phyloP scores from a whole-genome alignment of 2,888 invertebrate species.

The Drosophila niveifrons region DNA sequence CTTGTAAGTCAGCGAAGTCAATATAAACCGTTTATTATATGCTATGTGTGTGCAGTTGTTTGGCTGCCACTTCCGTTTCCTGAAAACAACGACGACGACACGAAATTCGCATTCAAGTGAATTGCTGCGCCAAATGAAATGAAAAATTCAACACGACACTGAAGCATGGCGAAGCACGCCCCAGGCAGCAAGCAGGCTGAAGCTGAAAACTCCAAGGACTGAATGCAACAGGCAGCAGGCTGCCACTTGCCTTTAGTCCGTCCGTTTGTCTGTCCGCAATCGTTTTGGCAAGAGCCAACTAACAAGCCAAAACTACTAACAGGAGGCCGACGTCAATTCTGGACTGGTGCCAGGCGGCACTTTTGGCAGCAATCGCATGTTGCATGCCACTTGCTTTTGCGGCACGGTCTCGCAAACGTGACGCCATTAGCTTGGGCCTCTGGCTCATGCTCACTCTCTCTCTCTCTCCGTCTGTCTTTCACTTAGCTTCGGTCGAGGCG shows the following conservation, averaged over 20 bases:
- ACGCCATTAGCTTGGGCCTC: conserved; percentile 81
- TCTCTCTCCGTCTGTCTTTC: conserved; percentile 19
- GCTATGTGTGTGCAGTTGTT: conserved; percentile 72
- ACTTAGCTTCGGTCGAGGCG: conserved; percentile 26
- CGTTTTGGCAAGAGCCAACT: conserved; percentile 53
- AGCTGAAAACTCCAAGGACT: conserved; percentile 15
- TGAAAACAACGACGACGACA: conserved; percentile 68
- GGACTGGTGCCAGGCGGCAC: conserved; percentile 82
- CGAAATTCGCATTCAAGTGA: conserved; percentile 82
- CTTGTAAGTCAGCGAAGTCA: conserved; percentile 57
- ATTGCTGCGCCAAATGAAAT: conserved; percentile 84
- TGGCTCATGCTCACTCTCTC: conserved; percentile 10
- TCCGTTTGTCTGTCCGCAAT: conserved; percentile 1
- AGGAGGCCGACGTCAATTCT: conserved; percentile 59
- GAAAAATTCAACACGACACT: conserved; percentile 82
- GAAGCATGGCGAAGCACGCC: conserved; percentile 51
- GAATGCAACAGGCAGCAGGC: conserved; percentile 73
- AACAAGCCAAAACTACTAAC: conserved; percentile 79
- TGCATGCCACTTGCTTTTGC: conserved; percentile 82
- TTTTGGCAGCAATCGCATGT: conserved; percentile 84
- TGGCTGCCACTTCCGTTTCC: conserved; percentile 79
- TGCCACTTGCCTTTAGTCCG: conserved; percentile 25
- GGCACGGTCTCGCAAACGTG: conserved; percentile 78
- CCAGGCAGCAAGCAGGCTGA: conserved; percentile 4
- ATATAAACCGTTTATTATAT: conserved; percentile 78